Evolutionary conservation across 2,888 invertebrate species (phyloP), one percentile per base, ranked within the genome.

Genomic region (Ischnus inquisitorius): DNA sequence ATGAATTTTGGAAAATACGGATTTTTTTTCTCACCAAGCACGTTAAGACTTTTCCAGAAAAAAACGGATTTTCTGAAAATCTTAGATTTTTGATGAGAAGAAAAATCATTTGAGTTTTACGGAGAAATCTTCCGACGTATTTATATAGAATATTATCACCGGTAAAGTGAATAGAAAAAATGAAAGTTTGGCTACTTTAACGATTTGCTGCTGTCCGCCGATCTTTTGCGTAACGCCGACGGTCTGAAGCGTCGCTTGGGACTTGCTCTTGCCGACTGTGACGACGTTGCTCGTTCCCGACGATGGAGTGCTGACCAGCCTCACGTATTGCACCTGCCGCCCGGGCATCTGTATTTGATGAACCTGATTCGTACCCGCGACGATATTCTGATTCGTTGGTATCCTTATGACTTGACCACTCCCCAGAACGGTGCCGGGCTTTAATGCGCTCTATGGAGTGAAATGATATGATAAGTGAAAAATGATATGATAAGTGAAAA

Each of bases 311-410:
- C 96, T 95, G 41, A 97, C 95, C 85, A 97, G 94, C 86, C 96
- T 95, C 16, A 97, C 96, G 91, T 96, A 97, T 90, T 97, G 97
- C 83, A 97, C 95, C 87, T 96, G 96, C 94, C 96, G 96, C 14
- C 96, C 96, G 1, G 96, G 96, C 83, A 96, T 95, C 92, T 96
- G 96, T 83, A 97, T 96, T 90, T 96, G 96, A 93, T 96, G 96
- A n/a, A 96, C 93, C 90, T 96, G 95, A 88, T 94, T 93, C 5
- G 91, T 86, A 94, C 87, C 92, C 91, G 92, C 87, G 89, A 92
- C 91, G 90, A 91, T 93, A 87, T 92, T 93, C 81, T 94, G 94
- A 87, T 93, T 93, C 4, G 94, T 93, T 65, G 94, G 94, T 88
- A 94, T 94, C 87, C 94, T 93, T 83, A 95, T 94, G 5, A 95